Percentiles rank a stretch among this genome's conserved stretches.
These are phyloP conservation scores for Himantopus leucocephalus DNA, from an alignment of 2,113 vertebrate genomes.

Conservation along the genomic window DNA sequence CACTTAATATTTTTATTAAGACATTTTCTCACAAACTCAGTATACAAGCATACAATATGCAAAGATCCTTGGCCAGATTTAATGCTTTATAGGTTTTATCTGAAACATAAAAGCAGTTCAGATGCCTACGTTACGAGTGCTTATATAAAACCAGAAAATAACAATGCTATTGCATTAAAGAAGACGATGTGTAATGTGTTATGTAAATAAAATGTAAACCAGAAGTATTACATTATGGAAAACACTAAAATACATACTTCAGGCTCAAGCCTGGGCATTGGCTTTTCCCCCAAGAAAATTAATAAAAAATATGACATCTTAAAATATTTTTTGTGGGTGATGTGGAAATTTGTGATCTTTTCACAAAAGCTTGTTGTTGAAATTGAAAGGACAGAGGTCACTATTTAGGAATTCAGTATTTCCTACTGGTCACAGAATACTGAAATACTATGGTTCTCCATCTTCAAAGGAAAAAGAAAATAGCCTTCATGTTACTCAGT, in stretches of 20 bases:
- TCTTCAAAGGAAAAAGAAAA: neutral
- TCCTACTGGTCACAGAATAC: neutral
- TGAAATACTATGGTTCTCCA: neutral
- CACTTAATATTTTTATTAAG: neutral
- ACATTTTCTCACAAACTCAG: neutral
- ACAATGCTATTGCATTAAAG: neutral
- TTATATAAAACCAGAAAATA: neutral
- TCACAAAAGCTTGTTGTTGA: neutral
- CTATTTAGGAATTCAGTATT: neutral
- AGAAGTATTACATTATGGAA: neutral
- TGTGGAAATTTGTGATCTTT: neutral
- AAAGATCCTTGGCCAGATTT: neutral
- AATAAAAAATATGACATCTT: neutral
- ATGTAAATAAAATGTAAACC: neutral
- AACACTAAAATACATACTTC: neutral
- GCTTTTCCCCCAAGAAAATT: neutral
- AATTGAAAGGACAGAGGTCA: neutral
- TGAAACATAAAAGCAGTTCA: neutral
- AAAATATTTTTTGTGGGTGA: neutral
- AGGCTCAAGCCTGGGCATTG: neutral
- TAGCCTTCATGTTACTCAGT: neutral
- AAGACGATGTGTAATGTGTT: neutral
- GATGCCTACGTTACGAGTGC: neutral
- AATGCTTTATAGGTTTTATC: neutral
- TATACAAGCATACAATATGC: neutral